Evolutionary conservation across 2,888 invertebrate species (phyloP), one percentile per base, ranked within the genome.

Genomic region (Chymomyza fuscimana): DNA sequence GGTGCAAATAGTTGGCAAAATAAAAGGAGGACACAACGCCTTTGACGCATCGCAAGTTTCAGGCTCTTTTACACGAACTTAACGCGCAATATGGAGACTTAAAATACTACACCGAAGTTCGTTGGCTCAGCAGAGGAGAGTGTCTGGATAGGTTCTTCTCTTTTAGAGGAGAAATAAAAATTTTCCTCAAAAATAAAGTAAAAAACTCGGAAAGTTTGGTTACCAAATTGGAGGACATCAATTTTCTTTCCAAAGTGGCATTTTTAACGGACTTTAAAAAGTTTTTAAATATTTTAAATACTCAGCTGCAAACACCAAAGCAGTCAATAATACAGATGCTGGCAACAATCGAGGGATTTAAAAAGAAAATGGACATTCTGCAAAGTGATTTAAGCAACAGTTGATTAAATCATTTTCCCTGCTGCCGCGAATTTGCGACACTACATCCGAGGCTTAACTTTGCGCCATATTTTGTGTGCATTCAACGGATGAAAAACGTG

Each of bases 121-220:
- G n/a, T n/a, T n/a, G n/a, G n/a, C n/a, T n/a, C n/a, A 15, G 68
- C 63, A 36, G 68, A 63, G 65, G 58, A 56, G 58, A 65, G 56
- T 65, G 65, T 22, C 59, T 65, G 19, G 22, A 65, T 15, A 6
- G 65, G 15, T 58, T 65, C 58, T 62, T 58, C 19, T 32, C 3
- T 9, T 25, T 58, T 7, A 12, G 40, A 58, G 22, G 19, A 10
- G 58, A 65, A 58, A 58, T 56, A 54, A 40, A 29, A 40, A 5
- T 51, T 4, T 51, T 51, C 9, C 51, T 51, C 9, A 51, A 51
- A 10, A 3, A 51, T 4, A 4, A 51, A 4, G 9, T 5, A 4
- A n/a, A 51, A 51, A 25, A 63, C 9, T 63, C n/a, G 16, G 16
- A 9, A 62, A 16, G 40, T 40, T 16, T 46, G 32, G 12, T 19